These are phyloP conservation scores for Peromyscus leucopus DNA, from an alignment of 2,113 vertebrate species.

Conservation along the genomic window DNA sequence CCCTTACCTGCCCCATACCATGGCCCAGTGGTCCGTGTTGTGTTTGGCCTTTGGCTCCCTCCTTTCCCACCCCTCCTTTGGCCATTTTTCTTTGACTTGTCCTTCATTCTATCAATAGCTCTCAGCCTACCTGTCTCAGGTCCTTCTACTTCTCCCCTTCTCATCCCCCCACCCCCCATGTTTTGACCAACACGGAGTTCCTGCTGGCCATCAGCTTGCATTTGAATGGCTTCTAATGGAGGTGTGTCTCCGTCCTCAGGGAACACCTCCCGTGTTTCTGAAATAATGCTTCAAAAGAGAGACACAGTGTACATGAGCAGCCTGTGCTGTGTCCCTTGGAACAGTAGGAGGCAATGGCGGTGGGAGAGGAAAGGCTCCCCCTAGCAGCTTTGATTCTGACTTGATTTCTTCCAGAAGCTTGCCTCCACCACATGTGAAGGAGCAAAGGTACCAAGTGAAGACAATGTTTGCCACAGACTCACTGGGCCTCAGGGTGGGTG, in stretches of 20 bases:
- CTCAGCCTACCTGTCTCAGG: neutral
- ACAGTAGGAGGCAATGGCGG: neutral
- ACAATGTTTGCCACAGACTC: neutral
- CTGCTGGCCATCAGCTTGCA: neutral
- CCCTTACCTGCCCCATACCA: neutral
- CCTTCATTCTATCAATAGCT: no score
- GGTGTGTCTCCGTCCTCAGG: neutral
- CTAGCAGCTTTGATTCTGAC: neutral
- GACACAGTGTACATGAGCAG: neutral
- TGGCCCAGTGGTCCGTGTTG: fast-evolving
- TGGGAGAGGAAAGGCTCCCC: neutral
- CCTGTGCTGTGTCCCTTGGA: neutral
- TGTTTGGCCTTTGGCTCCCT: neutral
- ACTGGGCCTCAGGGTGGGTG: neutral
- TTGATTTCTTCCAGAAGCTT: neutral
- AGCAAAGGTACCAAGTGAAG: neutral
- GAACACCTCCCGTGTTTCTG: slow-evolving; percentile 4
- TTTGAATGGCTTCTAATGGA: neutral
- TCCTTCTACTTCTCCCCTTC: neutral
- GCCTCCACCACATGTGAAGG: neutral
- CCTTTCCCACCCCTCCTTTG: neutral
- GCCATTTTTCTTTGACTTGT: neutral
- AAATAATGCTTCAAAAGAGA: neutral
- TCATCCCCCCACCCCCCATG: neutral
- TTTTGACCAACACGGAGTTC: neutral